A percentile compares a stretch with the other conserved stretches of the same genome.
phyloP scores from a whole-genome alignment of 2,797 vertebrate genomes.

The Lepilemur septentrionalis region DNA sequence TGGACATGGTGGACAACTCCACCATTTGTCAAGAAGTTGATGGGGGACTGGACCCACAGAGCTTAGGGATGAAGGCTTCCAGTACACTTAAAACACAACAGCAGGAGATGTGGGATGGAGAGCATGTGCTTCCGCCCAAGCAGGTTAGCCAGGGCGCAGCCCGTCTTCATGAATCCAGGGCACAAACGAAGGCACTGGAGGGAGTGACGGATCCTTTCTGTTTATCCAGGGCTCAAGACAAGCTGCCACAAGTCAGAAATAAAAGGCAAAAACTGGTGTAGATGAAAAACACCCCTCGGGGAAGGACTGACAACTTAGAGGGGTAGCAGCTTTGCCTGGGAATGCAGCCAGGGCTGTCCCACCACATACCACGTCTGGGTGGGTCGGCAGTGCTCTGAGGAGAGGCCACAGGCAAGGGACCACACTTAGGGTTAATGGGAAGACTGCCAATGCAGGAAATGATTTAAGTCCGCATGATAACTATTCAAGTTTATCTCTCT shows the following conservation, averaged over 20 bases:
- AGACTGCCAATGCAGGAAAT: not conserved
- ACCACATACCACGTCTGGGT: constrained; percentile 45
- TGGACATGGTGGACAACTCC: not conserved
- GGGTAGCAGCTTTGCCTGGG: not conserved
- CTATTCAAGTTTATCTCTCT: not conserved
- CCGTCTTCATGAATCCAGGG: not conserved
- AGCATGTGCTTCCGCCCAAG: rapidly evolving
- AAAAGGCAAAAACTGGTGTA: not conserved
- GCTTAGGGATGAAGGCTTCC: not conserved
- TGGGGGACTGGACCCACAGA: not conserved
- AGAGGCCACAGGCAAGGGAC: not conserved
- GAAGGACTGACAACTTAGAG: not conserved
- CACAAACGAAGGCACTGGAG: not conserved
- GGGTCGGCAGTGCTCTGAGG: not conserved
- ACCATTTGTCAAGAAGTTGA: not conserved
- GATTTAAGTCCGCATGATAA: not conserved
- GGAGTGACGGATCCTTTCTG: not conserved
- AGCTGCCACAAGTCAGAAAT: constrained; percentile 45
- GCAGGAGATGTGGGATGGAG: not conserved
- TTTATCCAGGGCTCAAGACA: not conserved
- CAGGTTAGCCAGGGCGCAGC: not conserved
- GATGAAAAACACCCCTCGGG: constrained; percentile 30
- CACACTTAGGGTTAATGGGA: not conserved
- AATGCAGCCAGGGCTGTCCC: constrained; percentile 60
- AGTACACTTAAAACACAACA: not conserved